phyloP scores from a whole-genome alignment of 1,140 invertebrate species.

The Cydia pomonella region DNA sequence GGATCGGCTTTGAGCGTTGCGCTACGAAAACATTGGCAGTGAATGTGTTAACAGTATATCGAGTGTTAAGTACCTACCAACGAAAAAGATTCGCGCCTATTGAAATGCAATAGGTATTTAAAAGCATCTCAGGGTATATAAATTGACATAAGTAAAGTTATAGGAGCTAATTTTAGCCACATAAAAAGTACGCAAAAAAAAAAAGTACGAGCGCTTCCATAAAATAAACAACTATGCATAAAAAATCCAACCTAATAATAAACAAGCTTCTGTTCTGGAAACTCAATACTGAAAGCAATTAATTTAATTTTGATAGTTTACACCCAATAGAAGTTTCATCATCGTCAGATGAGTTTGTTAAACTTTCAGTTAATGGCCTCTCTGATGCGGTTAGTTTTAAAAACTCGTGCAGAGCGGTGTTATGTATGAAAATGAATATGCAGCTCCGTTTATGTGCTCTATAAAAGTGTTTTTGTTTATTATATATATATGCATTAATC shows the following conservation, averaged over 20 bases:
- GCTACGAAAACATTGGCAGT: too few relatives aligned
- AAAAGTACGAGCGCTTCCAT: background rate
- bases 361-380: slow-evolving; percentile 17
- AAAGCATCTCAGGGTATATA: too few relatives aligned
- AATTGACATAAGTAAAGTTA: too few relatives aligned
- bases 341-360: slow-evolving; percentile 1
- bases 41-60: too few relatives aligned
- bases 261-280: background rate
- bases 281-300: slow-evolving; percentile 3
- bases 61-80: too few relatives aligned
- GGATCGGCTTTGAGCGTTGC: too few relatives aligned
- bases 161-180: too few relatives aligned
- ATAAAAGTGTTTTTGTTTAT: background rate
- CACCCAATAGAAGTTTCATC: slow-evolving; percentile 11
- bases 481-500: background rate
- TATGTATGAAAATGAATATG: background rate
- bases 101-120: too few relatives aligned
- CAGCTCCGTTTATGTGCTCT: background rate
- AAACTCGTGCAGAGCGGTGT: background rate
- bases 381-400: slow-evolving; percentile 7
- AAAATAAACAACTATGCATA: background rate
- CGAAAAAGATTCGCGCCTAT: too few relatives aligned
- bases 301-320: slow-evolving; percentile 9
- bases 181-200: too few relatives aligned
- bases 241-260: background rate